phyloP scores from a whole-genome alignment of 2,797 vertebrate genomes.

The Pseudochaenichthys georgianus region DNA sequence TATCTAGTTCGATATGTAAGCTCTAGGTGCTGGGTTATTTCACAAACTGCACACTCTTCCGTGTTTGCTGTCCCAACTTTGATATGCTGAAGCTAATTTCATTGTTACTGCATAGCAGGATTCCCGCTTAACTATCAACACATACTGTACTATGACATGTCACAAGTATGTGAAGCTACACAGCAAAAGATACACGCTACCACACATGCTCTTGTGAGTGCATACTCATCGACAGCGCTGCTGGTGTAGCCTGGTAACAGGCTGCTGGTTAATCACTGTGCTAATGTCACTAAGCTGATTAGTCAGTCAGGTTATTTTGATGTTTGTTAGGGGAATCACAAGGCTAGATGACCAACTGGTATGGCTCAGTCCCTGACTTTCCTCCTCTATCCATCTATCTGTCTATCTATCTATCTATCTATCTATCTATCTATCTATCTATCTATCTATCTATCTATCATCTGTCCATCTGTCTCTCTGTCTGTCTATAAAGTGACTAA shows the following conservation, averaged over 20 bases:
- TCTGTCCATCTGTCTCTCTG: neutral
- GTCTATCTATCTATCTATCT: neutral
- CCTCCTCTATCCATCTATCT: conserved; percentile 16
- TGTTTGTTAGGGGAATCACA: conserved; percentile 37
- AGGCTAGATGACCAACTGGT: conserved; percentile 56
- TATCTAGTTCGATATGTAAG: no score
- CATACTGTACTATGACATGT: conserved; percentile 5
- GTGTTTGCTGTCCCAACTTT: no score
- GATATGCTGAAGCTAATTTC: no score
- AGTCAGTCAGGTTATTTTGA: conserved; percentile 67
- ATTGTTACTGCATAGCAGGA: conserved; percentile 20
- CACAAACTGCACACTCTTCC: no score
- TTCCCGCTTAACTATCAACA: conserved; percentile 27
- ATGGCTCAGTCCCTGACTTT: conserved; percentile 29
- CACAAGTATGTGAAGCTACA: conserved; percentile 1
- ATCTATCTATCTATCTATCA: neutral
- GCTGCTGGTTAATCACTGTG: conserved; percentile 66
- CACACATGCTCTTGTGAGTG: neutral
- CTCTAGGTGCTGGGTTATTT: no score
- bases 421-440: no score
- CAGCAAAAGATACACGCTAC: neutral
- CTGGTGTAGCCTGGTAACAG: conserved; percentile 56
- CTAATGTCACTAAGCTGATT: conserved; percentile 81
- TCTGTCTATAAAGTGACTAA: neutral
- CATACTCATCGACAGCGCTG: conserved; percentile 30